These are phyloP conservation scores for Sorex fumeus DNA, from an alignment of 2,113 vertebrate species.

Conservation along the genomic window DNA sequence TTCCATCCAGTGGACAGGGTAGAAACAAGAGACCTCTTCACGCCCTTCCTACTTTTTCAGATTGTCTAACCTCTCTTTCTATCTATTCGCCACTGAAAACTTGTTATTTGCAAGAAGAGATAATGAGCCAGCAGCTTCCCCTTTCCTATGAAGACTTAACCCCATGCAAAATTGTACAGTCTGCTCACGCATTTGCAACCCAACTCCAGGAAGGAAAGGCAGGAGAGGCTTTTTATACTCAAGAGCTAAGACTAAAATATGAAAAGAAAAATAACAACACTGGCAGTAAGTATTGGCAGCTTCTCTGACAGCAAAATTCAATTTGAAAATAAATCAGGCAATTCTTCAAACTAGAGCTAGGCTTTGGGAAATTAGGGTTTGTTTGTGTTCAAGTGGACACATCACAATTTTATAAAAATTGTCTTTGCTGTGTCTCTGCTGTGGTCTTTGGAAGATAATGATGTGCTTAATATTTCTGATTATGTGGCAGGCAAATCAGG, in stretches of 20 bases:
- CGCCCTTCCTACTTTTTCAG: conserved; percentile 16
- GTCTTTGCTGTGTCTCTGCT: conserved; percentile 67
- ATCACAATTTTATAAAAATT: conserved; percentile 77
- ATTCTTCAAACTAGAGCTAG: conserved; percentile 72
- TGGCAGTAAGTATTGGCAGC: conserved; percentile 71
- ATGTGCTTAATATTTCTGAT: conserved; percentile 74
- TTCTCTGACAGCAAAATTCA: conserved; percentile 77
- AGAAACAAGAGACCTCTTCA: conserved; percentile 24
- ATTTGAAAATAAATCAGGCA: conserved; percentile 71
- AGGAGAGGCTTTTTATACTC: conserved; percentile 67
- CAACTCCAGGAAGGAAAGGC: conserved; percentile 56
- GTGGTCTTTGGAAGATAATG: conserved; percentile 73
- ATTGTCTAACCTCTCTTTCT: neutral
- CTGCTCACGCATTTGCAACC: conserved; percentile 70
- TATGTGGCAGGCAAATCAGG: conserved; percentile 56
- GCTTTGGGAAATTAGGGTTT: conserved; percentile 76
- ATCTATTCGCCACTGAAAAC: conserved; percentile 59
- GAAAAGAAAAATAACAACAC: conserved; percentile 79
- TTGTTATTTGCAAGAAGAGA: conserved; percentile 28
- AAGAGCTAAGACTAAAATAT: conserved; percentile 75
- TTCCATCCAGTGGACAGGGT: conserved; percentile 24
- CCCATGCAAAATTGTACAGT: conserved; percentile 61
- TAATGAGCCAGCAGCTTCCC: conserved; percentile 8
- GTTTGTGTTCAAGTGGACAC: conserved; percentile 76
- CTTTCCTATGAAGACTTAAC: neutral